These are phyloP conservation scores for Fulica atra DNA, from an alignment of 2,113 vertebrate species.

Conservation along the genomic window DNA sequence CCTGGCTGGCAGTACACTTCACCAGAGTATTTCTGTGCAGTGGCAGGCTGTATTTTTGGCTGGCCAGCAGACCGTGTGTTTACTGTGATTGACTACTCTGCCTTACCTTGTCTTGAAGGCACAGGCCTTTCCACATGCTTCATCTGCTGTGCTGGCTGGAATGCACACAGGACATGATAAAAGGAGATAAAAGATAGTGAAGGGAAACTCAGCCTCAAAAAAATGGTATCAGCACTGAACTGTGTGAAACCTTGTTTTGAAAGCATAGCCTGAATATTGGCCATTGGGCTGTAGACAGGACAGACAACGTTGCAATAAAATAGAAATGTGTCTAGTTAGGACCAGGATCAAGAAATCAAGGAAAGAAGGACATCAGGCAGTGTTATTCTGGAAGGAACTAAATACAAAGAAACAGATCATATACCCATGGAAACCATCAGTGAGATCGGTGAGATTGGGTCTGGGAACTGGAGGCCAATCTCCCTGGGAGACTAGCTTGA, in stretches of 20 bases:
- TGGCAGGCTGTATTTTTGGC: background rate
- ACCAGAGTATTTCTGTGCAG: background rate
- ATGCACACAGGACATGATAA: background rate
- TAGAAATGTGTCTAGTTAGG: background rate
- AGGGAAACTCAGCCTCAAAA: background rate
- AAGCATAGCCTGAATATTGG: background rate
- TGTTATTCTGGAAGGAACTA: background rate
- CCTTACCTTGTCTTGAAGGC: background rate
- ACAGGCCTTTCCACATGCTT: background rate
- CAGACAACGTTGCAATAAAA: background rate
- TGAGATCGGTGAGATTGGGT: background rate
- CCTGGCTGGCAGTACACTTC: background rate
- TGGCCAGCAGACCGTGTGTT: background rate
- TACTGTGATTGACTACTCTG: background rate
- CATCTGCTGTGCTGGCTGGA: background rate
- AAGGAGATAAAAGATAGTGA: background rate
- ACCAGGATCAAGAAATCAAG: background rate
- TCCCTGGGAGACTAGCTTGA: background rate
- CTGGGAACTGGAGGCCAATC: background rate
- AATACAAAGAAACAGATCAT: background rate
- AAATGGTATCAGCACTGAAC: background rate
- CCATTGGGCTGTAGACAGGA: background rate
- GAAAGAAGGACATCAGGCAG: background rate
- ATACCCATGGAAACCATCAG: background rate
- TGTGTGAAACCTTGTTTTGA: background rate